Conservation (phyloP, 2,113 vertebrate species). For the Pygathrix nemaeus region DNA sequence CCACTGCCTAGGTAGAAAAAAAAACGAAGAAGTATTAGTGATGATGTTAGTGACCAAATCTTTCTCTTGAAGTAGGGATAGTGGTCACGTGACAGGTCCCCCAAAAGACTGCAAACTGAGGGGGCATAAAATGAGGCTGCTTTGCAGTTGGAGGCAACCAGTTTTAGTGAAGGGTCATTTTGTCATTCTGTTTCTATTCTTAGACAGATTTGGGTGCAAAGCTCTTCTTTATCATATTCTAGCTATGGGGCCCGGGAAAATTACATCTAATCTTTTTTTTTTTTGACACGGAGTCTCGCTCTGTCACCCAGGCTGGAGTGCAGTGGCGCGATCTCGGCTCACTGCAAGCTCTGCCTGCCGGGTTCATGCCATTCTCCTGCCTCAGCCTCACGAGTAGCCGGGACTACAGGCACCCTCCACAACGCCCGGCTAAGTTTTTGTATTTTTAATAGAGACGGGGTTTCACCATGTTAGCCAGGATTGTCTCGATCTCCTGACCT, state of each 20-base stretch:
- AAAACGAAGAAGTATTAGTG: neutral
- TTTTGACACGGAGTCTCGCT: too few species aligned
- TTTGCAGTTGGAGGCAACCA: neutral
- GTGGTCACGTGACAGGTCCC: neutral
- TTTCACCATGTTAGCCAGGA: too few species aligned
- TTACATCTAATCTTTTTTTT: neutral
- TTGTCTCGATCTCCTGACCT: too few species aligned
- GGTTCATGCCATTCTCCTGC: too few species aligned
- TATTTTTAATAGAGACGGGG: too few species aligned
- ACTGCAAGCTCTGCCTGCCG: too few species aligned
- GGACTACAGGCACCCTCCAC: too few species aligned
- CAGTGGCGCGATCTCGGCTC: too few species aligned
- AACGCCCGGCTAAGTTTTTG: too few species aligned
- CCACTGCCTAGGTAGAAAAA: neutral
- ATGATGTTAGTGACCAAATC: neutral
- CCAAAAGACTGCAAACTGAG: neutral
- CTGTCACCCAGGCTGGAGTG: too few species aligned
- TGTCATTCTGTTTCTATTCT: neutral
- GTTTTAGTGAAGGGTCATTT: neutral
- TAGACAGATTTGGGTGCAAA: conserved; percentile 35
- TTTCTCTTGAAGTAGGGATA: neutral
- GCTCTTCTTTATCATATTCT: neutral
- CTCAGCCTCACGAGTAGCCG: too few species aligned
- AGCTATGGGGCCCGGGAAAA: neutral
- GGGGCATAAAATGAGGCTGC: neutral